Evolutionary conservation across 92 coral and sea anemone genomes (phyloP).

Genomic region (Epizoanthus fatuus): DNA sequence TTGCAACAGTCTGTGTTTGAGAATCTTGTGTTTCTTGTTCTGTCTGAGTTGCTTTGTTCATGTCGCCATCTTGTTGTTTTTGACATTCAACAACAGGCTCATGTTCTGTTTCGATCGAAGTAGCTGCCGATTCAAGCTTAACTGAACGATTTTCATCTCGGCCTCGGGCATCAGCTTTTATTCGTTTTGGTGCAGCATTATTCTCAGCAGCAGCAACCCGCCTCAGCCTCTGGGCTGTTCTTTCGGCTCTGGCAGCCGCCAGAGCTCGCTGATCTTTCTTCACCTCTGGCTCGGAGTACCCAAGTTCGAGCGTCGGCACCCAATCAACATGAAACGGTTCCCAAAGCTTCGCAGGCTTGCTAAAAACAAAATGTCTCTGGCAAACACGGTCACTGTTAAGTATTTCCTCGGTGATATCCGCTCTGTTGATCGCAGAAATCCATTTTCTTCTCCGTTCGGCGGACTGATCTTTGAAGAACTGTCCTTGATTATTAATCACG

Average conservation of each 20-base stretch:
- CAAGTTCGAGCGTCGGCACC: slow-evolving; percentile 38
- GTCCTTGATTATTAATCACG: slow-evolving; percentile 47
- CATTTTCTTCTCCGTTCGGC: slow-evolving; percentile 34
- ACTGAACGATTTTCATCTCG: too few species aligned
- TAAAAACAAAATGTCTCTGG: slow-evolving; percentile 46
- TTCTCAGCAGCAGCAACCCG: too few species aligned
- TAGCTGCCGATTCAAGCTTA: too few species aligned
- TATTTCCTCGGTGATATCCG: slow-evolving; percentile 43
- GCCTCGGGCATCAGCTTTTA: too few species aligned
- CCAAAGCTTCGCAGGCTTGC: slow-evolving; percentile 51
- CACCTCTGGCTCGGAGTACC: slow-evolving; percentile 25
- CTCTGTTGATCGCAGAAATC: slow-evolving; percentile 59
- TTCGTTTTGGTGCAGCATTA: too few species aligned
- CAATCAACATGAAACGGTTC: slow-evolving; percentile 49
- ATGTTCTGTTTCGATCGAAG: too few species aligned
- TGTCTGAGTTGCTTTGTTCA: too few species aligned
- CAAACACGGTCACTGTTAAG: slow-evolving; percentile 50
- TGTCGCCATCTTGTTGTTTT: too few species aligned
- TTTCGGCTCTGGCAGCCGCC: slow-evolving; percentile 9
- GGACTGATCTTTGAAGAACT: slow-evolving; percentile 28
- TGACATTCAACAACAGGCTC: too few species aligned
- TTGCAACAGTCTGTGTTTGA: not conserved
- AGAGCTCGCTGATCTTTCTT: not conserved
- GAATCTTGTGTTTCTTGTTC: not conserved
- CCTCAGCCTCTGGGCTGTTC: not conserved